Conservation (phyloP, 2,797 vertebrate genomes). For the Parotocinclus haroldoi region DNA sequence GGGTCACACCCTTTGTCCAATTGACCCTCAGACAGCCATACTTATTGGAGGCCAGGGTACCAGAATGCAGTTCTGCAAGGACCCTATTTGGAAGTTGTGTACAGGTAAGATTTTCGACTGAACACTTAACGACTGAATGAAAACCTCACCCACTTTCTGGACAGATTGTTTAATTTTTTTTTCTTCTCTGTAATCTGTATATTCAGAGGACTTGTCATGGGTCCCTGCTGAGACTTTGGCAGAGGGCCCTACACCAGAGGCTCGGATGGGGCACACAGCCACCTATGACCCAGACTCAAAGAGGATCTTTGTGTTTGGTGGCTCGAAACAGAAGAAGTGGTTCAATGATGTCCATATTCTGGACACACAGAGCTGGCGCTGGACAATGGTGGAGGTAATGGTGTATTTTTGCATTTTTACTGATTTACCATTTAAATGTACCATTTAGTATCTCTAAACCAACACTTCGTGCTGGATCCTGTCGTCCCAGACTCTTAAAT, state of each 20-base stretch:
- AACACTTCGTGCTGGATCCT: no score
- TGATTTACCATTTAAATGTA: neutral
- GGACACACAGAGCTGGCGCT: constrained; percentile 76
- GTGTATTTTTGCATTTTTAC: neutral
- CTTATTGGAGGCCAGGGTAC: constrained; percentile 74
- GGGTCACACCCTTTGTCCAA: constrained; percentile 72
- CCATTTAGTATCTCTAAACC: neutral
- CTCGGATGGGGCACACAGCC: constrained; percentile 72
- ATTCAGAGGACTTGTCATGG: constrained; percentile 73
- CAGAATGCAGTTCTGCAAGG: constrained; percentile 79
- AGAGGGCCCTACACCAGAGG: constrained; percentile 73
- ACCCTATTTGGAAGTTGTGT: constrained; percentile 84
- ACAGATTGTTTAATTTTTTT: neutral
- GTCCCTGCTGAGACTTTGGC: constrained; percentile 71
- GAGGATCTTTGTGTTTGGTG: constrained; percentile 75
- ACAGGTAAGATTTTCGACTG: constrained; percentile 59
- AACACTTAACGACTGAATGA: neutral
- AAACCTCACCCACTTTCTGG: neutral
- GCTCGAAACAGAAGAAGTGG: constrained; percentile 77
- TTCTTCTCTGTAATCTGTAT: neutral
- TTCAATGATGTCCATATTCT: constrained; percentile 78
- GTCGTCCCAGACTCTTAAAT: no score
- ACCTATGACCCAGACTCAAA: constrained; percentile 70
- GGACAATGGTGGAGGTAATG: constrained; percentile 73
- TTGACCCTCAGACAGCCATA: constrained; percentile 73